These are phyloP conservation scores for Latrodectus elegans DNA, from an alignment of 2,888 invertebrate genomes.

Conservation along the genomic window DNA sequence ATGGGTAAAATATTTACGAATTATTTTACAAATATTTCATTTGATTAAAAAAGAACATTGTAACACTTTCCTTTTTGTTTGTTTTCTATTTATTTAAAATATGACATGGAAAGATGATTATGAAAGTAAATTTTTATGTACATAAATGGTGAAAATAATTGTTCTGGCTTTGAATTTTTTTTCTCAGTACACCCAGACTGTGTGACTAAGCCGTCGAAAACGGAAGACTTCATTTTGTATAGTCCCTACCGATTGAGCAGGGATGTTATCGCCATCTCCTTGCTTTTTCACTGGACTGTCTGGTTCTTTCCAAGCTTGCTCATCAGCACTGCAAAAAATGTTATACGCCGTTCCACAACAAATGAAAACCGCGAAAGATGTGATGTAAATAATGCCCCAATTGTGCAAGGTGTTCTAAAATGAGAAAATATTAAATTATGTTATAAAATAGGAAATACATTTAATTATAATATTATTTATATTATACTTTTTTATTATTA, in stretches of 20 bases:
- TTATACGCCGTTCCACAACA: background rate
- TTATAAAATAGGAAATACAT: no score
- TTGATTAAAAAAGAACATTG: no score
- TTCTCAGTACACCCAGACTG: background rate
- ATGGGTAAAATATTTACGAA: no score
- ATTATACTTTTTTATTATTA: no score
- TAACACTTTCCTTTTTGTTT: no score
- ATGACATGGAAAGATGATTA: no score
- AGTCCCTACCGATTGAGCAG: background rate
- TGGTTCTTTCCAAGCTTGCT: background rate
- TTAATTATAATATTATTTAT: no score
- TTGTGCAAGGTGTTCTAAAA: background rate
- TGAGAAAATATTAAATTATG: background rate
- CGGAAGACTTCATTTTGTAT: background rate
- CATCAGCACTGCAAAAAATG: background rate
- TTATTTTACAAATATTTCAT: no score
- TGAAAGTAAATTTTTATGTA: no score
- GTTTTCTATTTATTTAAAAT: no score
- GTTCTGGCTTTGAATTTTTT: no score
- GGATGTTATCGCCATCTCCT: background rate
- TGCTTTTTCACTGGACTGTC: background rate
- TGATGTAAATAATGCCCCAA: background rate
- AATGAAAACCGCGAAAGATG: background rate
- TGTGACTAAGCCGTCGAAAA: background rate
- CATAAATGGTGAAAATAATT: no score